Base-by-base conservation (phyloP, 2,113 vertebrate species). In the Anoura caudifer region DNA sequence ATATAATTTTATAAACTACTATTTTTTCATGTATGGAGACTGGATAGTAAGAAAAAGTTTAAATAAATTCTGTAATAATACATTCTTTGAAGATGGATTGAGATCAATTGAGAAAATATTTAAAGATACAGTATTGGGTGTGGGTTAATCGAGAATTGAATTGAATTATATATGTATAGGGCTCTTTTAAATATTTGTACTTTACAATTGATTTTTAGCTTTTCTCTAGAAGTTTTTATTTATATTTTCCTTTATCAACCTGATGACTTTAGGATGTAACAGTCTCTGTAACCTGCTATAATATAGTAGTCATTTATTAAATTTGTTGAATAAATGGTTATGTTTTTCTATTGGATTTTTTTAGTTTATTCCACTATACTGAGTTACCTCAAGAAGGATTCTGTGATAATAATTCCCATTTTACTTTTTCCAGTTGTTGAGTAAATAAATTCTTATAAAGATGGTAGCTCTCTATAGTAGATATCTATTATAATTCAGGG, bases 271-370 rank as follows among this genome's bases (percentile, higher is more conserved):
- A 76, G 93, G 86, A 47, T 91, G 12, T 82, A 87, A 83, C 22
- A 92, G 28, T 52, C 19, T 41, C 9, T 4, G 67, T 88, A 65
- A 80, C 43, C 31, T 93, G 4, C 20, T 56, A 28, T 38, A 43
- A 87, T 82, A 45, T 52, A 77, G 22, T 65, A 50, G 38, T 50
- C 63, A 75, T 91, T 82, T 4, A 73, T 87, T 97, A 79, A 72
- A 69, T 67, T 91, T 91, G 5, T 56, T 75, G 20, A 83, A 61
- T 89, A 43, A 86, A 63, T 65, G 9, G 90, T 73, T 95, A 65
- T 54, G 75, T 43, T 97, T 92, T 94, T 92, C 72, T 94, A 14
- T 91, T 96, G 52, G 82, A 69, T 7, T 73, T 90, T 90, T 89
- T 87, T 22, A 69, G 26, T 87, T 70, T 28, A 83, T 85, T 80